Evolutionary conservation across 2,797 vertebrate species (phyloP), one percentile per base, ranked within the genome.

Genomic region (Rhadinocentrus ornatus): DNA sequence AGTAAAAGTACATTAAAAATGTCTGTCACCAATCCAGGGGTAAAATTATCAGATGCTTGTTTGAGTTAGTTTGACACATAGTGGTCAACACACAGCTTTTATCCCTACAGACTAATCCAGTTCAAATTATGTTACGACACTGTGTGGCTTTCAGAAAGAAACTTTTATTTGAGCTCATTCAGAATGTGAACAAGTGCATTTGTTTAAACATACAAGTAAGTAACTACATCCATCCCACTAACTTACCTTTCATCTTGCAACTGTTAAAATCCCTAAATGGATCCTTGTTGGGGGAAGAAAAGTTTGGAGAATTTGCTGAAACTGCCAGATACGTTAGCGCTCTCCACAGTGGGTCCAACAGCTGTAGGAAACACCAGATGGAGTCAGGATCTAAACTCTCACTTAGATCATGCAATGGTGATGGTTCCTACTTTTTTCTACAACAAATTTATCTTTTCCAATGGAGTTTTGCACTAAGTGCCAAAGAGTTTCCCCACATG

Each of bases 281-380:
- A 37, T 67, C 53, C 48, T 66, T n/a, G 13, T 60, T 35, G 56
- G 66, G 55, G 58, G 4, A 63, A 53, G 54, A 63, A 62, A 44
- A 73, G 82, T 71, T 48, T 4, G 24, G 60, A 48, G 48, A 75
- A 86, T 86, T 60, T 84, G 73, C 80, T 81, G 70, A 82, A 80
- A 62, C 59, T 70, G 67, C 62, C 55, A 29, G 26, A 34, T 53
- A 71, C 69, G 73, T 71, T n/a, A 72, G 29, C 62, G 20, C 13
- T 55, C 79, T 75, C 77, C 77, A 71, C 82, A 57, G 89, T 73
- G 66, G 88, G 86, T 85, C 80, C 77, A 48, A 84, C 91, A 93
- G 92, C 92, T 94, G 91, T 77, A 82, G 50, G 61, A 90, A 78
- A 70, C 83, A 83, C 85, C 85, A 89, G 82, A 81, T 87, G 88